Conservation (phyloP, 2,888 invertebrate genomes). For the Caradrina kadenii region DNA sequence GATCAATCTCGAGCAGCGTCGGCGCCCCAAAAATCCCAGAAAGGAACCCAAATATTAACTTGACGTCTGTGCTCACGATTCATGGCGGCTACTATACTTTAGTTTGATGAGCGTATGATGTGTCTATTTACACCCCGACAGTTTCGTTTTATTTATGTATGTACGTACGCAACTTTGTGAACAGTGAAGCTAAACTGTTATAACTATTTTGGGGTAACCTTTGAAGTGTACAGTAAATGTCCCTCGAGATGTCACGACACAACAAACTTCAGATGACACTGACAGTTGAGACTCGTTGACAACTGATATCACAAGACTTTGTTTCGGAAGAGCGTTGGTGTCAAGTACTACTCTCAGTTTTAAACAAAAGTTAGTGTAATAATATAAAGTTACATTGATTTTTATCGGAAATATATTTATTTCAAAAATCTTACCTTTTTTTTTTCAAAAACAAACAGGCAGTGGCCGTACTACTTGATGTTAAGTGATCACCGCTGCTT, state of each 20-base stretch:
- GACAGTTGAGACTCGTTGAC: slow-evolving; percentile 50
- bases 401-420: not conserved
- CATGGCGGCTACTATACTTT: no score
- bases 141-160: no score
- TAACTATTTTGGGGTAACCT: not conserved
- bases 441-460: no score
- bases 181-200: not conserved
- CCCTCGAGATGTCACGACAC: slow-evolving; percentile 1
- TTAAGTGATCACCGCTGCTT: no score
- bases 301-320: slow-evolving; percentile 39
- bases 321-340: slow-evolving; percentile 33
- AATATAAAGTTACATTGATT: not conserved
- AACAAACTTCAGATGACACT: slow-evolving; percentile 18
- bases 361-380: slow-evolving; percentile 16
- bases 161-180: not conserved
- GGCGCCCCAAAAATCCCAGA: no score
- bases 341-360: slow-evolving; percentile 26
- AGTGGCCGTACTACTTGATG: no score
- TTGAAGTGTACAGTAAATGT: not conserved
- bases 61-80: no score
- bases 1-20: no score
- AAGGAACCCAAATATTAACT: no score
- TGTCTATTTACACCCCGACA: no score
- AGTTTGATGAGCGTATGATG: no score
- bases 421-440: no score